These are phyloP conservation scores for Hoplostethus mediterraneus DNA, from an alignment of 2,797 vertebrate species.

Conservation along the genomic window DNA sequence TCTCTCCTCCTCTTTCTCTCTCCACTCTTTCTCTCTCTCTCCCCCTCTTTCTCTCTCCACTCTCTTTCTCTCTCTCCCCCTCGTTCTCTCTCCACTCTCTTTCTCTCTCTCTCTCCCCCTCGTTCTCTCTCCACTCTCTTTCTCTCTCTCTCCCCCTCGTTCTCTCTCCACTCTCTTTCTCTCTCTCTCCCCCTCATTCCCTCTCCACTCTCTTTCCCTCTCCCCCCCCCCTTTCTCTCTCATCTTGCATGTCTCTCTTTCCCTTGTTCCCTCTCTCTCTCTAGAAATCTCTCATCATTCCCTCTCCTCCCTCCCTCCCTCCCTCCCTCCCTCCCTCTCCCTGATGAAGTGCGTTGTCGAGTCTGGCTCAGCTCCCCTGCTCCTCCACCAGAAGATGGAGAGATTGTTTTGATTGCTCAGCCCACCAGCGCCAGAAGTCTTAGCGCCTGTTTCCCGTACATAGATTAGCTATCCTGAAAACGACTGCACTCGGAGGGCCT, in stretches of 20 bases:
- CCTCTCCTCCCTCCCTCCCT: constrained; percentile 19
- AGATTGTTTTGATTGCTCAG: constrained; percentile 80
- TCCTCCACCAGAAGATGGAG: constrained; percentile 73
- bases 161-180: too few species aligned
- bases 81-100: constrained; percentile 28
- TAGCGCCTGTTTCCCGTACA: constrained; percentile 77
- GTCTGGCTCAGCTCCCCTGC: constrained; percentile 52
- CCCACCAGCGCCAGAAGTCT: constrained; percentile 79
- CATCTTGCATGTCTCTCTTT: not conserved
- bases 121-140: constrained; percentile 20
- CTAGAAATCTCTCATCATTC: constrained; percentile 9
- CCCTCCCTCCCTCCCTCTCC: constrained; percentile 9
- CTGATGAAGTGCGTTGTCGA: constrained; percentile 51
- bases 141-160: constrained; percentile 10
- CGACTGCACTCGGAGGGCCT: constrained; percentile 61
- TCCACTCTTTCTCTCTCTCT: not conserved
- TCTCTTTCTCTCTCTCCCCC: not conserved
- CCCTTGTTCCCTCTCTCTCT: constrained; percentile 38
- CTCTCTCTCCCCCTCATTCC: not conserved
- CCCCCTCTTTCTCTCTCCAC: not conserved
- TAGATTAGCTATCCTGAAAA: constrained; percentile 74
- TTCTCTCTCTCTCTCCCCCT: constrained; percentile 20
- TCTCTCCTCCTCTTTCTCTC: not conserved
- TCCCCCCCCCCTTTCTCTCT: not conserved
- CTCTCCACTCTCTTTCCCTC: not conserved